Evolutionary conservation across 2,113 vertebrate genomes (phyloP).

Genomic region (Chaenogobius annularis): DNA sequence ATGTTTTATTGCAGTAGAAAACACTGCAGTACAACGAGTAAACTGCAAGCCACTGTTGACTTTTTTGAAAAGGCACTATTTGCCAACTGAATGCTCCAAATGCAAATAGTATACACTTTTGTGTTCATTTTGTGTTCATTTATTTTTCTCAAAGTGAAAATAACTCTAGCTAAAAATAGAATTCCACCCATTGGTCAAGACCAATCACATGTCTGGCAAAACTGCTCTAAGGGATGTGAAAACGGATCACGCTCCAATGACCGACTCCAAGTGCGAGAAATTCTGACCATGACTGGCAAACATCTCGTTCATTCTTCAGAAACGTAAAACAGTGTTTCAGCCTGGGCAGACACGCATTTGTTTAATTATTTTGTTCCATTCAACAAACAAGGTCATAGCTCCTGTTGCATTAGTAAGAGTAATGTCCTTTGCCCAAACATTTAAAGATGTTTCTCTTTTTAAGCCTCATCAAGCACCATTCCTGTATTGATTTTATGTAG

Average conservation of each 20-base stretch:
- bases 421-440: not conserved
- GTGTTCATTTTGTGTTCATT: too few species aligned
- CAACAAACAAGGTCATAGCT: constrained; percentile 17
- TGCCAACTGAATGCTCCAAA: too few species aligned
- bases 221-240: not conserved
- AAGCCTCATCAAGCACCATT: not conserved
- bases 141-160: too few species aligned
- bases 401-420: not conserved
- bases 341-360: not conserved
- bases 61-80: too few species aligned
- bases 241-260: not conserved
- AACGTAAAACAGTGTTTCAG: not conserved
- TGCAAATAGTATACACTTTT: too few species aligned
- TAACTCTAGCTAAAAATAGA: not conserved
- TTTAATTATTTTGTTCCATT: constrained; percentile 16
- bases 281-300: not conserved
- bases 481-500: not conserved
- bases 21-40: too few species aligned
- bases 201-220: not conserved
- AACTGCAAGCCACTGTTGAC: too few species aligned
- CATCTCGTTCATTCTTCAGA: not conserved
- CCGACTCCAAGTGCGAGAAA: not conserved
- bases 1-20: too few species aligned
- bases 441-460: not conserved
- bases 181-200: not conserved